phyloP scores from a whole-genome alignment of 2,797 vertebrate genomes.

The Champsocephalus esox region DNA sequence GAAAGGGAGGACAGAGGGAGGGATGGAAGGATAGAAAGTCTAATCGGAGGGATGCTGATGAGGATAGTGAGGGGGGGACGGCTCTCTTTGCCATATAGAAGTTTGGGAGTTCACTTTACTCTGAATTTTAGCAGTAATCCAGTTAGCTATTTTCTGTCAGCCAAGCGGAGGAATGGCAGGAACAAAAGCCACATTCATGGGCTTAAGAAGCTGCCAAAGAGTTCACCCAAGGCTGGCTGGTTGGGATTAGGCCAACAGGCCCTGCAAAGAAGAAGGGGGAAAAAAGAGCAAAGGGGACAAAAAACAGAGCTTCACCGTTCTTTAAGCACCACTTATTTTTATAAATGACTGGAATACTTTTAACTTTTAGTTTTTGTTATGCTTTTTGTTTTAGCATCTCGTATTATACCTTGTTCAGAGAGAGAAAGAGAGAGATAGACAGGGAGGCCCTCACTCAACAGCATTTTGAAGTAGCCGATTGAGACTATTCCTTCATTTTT shows the following conservation, averaged over 20 bases:
- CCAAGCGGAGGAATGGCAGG: constrained; percentile 89
- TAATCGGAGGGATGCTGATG: constrained; percentile 78
- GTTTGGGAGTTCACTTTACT: constrained; percentile 90
- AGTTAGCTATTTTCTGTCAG: constrained; percentile 92
- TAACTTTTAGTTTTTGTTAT: constrained; percentile 52
- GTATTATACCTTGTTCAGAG: constrained; percentile 62
- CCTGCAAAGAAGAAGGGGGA: constrained; percentile 83
- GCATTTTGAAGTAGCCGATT: constrained; percentile 64
- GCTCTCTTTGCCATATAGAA: constrained; percentile 84
- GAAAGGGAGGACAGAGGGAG: constrained; percentile 69
- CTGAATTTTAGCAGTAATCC: constrained; percentile 90
- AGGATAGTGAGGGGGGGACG: constrained; percentile 68
- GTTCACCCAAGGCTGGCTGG: constrained; percentile 88
- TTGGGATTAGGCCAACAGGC: constrained; percentile 86
- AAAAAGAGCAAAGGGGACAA: constrained; percentile 78
- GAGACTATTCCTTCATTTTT: constrained; percentile 53
- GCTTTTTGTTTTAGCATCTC: constrained; percentile 51
- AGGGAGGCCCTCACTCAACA: constrained; percentile 29
- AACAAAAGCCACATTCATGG: constrained; percentile 90
- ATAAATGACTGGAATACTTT: constrained; percentile 82
- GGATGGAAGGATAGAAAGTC: constrained; percentile 72
- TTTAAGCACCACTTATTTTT: constrained; percentile 83
- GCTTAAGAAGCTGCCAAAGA: constrained; percentile 89
- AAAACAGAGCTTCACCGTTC: constrained; percentile 75
- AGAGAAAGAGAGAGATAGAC: not conserved